Evolutionary conservation across 2,113 vertebrate genomes (phyloP).

Genomic region (Microcebus jonahi): DNA sequence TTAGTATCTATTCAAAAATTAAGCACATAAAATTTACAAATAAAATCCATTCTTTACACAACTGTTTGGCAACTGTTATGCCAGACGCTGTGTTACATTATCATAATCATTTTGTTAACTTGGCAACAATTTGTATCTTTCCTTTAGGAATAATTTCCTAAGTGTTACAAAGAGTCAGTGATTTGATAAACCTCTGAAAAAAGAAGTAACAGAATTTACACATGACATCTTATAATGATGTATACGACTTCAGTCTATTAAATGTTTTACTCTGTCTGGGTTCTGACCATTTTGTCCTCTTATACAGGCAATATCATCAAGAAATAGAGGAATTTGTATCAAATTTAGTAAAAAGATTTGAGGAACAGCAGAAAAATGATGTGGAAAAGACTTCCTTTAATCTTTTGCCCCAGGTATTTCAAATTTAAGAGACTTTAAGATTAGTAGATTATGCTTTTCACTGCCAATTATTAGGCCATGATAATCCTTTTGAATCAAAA

Average conservation of each 20-base stretch:
- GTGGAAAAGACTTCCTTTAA: slow-evolving; percentile 86
- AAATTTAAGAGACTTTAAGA: slow-evolving; percentile 51
- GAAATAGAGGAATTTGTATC: slow-evolving; percentile 96
- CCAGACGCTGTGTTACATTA: not conserved
- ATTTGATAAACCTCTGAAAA: slow-evolving; percentile 27
- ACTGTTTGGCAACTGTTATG: not conserved
- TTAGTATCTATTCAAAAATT: not conserved
- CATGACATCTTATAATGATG: not conserved
- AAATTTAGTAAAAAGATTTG: slow-evolving; percentile 91
- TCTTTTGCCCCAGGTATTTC: slow-evolving; percentile 93
- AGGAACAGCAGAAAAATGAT: slow-evolving; percentile 86
- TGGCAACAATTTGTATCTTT: not conserved
- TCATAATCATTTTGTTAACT: not conserved
- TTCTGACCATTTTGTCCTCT: slow-evolving; percentile 60
- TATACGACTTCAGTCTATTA: not conserved
- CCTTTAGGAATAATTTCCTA: not conserved
- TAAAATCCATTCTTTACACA: not conserved
- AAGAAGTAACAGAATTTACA: not conserved
- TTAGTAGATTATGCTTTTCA: not conserved
- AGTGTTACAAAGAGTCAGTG: not conserved
- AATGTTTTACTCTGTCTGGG: slow-evolving; percentile 28
- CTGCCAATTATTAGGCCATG: not conserved
- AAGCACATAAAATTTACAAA: not conserved
- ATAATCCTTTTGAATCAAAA: not conserved
- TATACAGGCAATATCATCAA: slow-evolving; percentile 92